phyloP scores from a whole-genome alignment of 2,113 vertebrate genomes.

The Tragelaphus strepsiceros region DNA sequence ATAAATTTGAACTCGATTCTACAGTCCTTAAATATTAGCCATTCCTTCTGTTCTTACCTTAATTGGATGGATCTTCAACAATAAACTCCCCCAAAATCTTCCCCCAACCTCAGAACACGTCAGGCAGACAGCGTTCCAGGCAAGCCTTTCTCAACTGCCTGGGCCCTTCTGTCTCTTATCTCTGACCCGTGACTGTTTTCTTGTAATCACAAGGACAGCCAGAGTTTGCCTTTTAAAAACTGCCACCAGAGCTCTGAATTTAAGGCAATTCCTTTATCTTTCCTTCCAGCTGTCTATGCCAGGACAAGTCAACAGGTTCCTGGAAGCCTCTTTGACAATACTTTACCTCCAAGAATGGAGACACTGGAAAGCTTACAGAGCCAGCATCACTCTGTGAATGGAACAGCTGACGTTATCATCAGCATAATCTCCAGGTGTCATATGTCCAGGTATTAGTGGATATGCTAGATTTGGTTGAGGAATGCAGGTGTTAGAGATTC shows the following conservation, averaged over 20 bases:
- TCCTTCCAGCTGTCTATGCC: not conserved
- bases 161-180: not conserved
- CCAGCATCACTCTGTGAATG: not conserved
- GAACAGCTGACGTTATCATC: not conserved
- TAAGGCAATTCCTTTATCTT: not conserved
- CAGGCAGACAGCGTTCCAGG: not conserved
- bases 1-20: not conserved
- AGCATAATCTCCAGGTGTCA: not conserved
- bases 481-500: not conserved
- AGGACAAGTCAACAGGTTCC: not conserved
- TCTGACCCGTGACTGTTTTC: slow-evolving; percentile 17
- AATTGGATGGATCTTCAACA: not conserved
- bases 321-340: not conserved
- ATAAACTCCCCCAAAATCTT: not conserved
- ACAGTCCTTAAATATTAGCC: not conserved
- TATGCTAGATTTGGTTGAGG: not conserved
- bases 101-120: not conserved
- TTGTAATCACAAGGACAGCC: not conserved
- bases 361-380: not conserved
- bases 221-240: not conserved
- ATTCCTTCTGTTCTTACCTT: not conserved
- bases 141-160: not conserved
- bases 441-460: no score
- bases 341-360: not conserved
- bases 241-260: not conserved